Evolutionary conservation across 2,797 vertebrate genomes (phyloP).

Genomic region (Knipowitschia caucasica): DNA sequence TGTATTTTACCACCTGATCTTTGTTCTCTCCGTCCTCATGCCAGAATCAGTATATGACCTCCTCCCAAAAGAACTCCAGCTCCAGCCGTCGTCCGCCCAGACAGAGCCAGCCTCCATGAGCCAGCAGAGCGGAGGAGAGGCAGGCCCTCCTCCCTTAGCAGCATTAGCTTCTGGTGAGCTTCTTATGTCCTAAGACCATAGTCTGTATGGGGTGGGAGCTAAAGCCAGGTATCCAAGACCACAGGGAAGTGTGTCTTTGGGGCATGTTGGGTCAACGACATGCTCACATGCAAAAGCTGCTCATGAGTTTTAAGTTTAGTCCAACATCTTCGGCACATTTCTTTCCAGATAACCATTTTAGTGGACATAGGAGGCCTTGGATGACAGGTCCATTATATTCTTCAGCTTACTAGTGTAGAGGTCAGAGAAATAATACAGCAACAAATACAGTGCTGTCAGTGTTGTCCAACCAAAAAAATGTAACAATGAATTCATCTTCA

Average conservation of each 20-base stretch:
- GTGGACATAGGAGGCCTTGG: background rate
- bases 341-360: background rate
- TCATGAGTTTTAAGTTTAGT: conserved; percentile 7
- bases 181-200: conserved; percentile 59
- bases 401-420: background rate
- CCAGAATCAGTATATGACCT: conserved; percentile 99
- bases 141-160: conserved; percentile 90
- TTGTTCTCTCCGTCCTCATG: conserved; percentile 31
- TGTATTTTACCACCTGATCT: conserved; percentile 30
- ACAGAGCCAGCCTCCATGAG: conserved; percentile 93
- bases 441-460: background rate
- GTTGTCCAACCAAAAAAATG: background rate
- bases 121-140: conserved; percentile 98
- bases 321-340: background rate
- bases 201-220: no score
- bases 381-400: background rate
- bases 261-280: conserved; percentile 44
- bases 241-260: conserved; percentile 36
- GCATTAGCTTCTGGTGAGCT: conserved; percentile 95
- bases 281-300: background rate
- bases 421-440: background rate
- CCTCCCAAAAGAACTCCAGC: conserved; percentile 99
- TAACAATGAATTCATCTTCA: conserved; percentile 1
- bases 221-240: no score
- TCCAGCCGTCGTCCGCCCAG: conserved; percentile 87